These are phyloP conservation scores for Cantharis rustica DNA, from an alignment of 2,888 invertebrate species.

Conservation along the genomic window DNA sequence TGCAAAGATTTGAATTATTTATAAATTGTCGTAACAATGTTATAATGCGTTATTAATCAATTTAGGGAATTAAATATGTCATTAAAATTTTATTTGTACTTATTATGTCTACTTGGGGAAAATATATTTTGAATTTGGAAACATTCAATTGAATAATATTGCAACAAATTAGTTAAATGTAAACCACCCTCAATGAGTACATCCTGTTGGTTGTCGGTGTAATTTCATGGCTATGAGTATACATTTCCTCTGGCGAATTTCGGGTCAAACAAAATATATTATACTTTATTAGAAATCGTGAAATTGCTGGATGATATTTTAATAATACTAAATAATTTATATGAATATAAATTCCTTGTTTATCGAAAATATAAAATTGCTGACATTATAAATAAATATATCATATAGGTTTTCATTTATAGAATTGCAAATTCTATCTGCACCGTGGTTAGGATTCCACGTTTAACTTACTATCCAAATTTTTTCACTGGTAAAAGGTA, in stretches of 20 bases:
- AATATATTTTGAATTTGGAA: background rate
- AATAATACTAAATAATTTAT: background rate
- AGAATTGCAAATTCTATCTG: no score
- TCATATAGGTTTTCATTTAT: no score
- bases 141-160: background rate
- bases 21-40: no score
- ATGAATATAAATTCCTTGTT: background rate
- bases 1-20: no score
- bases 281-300: background rate
- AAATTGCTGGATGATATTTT: background rate
- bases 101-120: background rate
- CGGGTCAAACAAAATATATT: background rate
- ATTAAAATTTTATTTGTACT: background rate
- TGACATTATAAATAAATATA: no score
- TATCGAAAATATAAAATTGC: background rate
- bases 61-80: background rate
- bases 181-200: background rate
- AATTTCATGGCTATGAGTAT: background rate
- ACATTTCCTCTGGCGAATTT: background rate
- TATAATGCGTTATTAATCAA: no score
- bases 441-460: no score
- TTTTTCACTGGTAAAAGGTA: no score
- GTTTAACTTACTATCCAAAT: no score
- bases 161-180: background rate
- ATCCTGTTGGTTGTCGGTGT: background rate